phyloP scores from a whole-genome alignment of 2,113 vertebrate species.

The Emydura subglobosa region DNA sequence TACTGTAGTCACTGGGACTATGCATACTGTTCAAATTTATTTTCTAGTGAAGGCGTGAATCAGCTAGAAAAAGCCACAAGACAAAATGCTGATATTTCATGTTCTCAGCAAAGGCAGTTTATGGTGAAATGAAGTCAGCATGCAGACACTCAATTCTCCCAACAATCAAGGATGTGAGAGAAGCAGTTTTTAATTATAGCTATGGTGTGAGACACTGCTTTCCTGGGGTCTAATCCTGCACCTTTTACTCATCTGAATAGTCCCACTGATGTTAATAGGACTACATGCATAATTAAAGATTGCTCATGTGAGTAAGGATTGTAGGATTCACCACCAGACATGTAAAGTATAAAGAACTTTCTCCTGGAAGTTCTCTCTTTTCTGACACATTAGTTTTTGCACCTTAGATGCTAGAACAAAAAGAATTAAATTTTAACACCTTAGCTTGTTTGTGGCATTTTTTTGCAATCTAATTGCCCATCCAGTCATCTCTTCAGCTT shows the following conservation, averaged over 20 bases:
- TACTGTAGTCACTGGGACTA: rapidly evolving
- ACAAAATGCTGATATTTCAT: background rate
- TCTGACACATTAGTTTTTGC: background rate
- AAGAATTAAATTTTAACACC: background rate
- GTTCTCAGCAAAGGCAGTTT: background rate
- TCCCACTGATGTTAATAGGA: rapidly evolving
- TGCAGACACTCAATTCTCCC: background rate
- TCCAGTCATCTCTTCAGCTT: background rate
- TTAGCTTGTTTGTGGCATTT: background rate
- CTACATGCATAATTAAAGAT: background rate
- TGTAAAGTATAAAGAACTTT: background rate
- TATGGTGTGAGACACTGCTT: background rate
- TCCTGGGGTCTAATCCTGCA: background rate
- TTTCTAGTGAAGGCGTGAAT: background rate
- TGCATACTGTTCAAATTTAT: background rate
- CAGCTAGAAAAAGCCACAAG: background rate
- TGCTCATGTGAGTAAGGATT: background rate
- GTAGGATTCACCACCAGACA: background rate
- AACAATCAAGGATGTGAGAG: background rate
- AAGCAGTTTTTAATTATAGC: background rate
- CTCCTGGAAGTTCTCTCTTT: background rate
- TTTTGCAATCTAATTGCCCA: background rate
- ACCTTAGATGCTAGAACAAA: background rate
- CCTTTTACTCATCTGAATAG: background rate
- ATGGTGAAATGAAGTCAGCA: background rate